phyloP scores from a whole-genome alignment of 2,888 invertebrate species.

The Bombylius discolor region DNA sequence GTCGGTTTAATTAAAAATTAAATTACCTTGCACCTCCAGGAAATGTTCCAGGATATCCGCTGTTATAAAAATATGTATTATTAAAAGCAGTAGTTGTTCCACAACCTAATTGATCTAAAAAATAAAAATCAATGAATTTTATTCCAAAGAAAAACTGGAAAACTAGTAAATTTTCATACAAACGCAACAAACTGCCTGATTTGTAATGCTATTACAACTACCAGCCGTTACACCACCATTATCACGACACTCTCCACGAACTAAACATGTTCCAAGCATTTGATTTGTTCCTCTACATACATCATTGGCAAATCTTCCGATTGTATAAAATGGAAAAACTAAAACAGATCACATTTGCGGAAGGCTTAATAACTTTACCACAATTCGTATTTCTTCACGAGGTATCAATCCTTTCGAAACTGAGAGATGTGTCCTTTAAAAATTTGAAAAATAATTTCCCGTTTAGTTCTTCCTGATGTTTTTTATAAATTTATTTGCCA shows the following conservation, averaged over 20 bases:
- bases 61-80: constrained; percentile 74
- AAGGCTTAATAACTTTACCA: too few species aligned
- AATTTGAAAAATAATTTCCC: too few species aligned
- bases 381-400: too few species aligned
- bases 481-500: too few species aligned
- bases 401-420: too few species aligned
- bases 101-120: constrained; percentile 57
- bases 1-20: neutral
- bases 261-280: constrained; percentile 62
- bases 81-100: constrained; percentile 57
- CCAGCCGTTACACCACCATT: constrained; percentile 61
- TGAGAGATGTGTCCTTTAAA: too few species aligned
- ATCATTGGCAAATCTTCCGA: constrained; percentile 63
- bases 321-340: constrained; percentile 58
- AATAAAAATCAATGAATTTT: neutral
- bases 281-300: constrained; percentile 52
- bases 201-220: constrained; percentile 49
- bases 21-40: constrained; percentile 43
- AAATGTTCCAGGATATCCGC: constrained; percentile 58
- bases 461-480: too few species aligned
- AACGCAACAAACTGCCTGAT: constrained; percentile 69
- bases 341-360: constrained; percentile 7
- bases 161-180: constrained; percentile 37
- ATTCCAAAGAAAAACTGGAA: too few species aligned
- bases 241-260: constrained; percentile 58